Base-by-base conservation (phyloP, 2,888 invertebrate species). In the Melipona beecheii region DNA sequence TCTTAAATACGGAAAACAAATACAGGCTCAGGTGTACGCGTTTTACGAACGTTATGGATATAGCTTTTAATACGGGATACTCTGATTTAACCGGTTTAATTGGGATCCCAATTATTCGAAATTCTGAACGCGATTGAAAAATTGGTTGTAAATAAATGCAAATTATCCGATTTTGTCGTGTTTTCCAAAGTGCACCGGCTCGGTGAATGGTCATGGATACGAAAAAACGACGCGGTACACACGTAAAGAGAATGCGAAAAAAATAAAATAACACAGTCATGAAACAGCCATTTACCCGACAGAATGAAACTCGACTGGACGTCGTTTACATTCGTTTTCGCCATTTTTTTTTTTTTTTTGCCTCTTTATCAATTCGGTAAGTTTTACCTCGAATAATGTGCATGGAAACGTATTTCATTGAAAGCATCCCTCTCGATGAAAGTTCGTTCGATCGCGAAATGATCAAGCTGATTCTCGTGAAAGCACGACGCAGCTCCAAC, bases 311-410 rank as follows among this genome's bases (percentile, higher is more conserved):
- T 56, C 58, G 27, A 27, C 5, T 43, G 9, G 43, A 43, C 4
- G 6, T 19, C n/a, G n/a, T 66, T 17, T 36, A 31, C 56, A 4
- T 54, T 72, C 2, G 24, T 62, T 62, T 62, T 73, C 31, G 17
- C 43, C 49, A 73, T 31, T 21, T 49, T 31, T 31, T 31, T 31
- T 31, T 31, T 3, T 31, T 31, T 31, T 60, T 27, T 43, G 11
- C 19, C 27, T 15, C 27, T 52, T 75, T 56, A 75, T 54, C 27
- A 21, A 52, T 54, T 74, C 71, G 24, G 60, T n/a, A 72, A 50
- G 49, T 72, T 72, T 43, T 49, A 2, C 21, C 50, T 49, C 15
- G 43, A 62, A 27, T n/a, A 27, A 50, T 43, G 49, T 50, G 27
- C 56, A 49, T 49, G 11, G 24, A 75, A 56, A 60, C 19, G 36